Conservation (phyloP, 53 echinoderm and acorn worm species). For the Apostichopus leukothele region DNA sequence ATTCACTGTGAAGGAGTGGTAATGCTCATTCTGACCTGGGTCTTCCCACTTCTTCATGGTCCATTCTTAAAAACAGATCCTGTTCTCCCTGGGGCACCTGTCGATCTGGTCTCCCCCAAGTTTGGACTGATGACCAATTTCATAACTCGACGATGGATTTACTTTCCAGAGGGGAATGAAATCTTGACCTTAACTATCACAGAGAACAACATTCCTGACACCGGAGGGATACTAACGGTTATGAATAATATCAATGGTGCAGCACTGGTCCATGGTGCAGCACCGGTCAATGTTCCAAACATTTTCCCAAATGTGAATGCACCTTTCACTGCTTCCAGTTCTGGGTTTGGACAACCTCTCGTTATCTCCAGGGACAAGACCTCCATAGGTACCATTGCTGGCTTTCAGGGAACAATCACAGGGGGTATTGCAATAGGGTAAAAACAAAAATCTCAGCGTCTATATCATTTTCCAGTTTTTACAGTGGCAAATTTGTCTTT, state of each 20-base stretch:
- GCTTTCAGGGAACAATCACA: constrained; percentile 3
- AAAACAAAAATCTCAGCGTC: too few species aligned
- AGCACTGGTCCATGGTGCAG: neutral
- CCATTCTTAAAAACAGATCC: neutral
- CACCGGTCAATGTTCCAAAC: neutral
- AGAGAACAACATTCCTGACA: constrained; percentile 4
- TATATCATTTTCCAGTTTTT: too few species aligned
- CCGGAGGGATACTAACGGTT: neutral
- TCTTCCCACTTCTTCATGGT: too few species aligned
- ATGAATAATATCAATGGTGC: neutral
- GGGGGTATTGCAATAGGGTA: too few species aligned
- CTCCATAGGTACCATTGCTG: neutral
- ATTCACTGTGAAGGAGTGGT: too few species aligned
- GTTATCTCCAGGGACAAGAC: constrained; percentile 37
- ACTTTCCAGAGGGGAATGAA: neutral
- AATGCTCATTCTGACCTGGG: too few species aligned
- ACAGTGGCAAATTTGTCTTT: too few species aligned
- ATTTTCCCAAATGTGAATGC: neutral
- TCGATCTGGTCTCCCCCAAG: neutral
- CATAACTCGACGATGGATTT: constrained; percentile 24
- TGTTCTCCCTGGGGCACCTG: neutral
- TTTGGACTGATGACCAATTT: constrained; percentile 25
- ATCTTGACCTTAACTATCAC: neutral
- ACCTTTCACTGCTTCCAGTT: neutral
- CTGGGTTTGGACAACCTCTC: neutral